Percentiles rank a stretch among this genome's conserved stretches.
Conservation (phyloP, 2,888 invertebrate species). For the Balanococcus diminutus region DNA sequence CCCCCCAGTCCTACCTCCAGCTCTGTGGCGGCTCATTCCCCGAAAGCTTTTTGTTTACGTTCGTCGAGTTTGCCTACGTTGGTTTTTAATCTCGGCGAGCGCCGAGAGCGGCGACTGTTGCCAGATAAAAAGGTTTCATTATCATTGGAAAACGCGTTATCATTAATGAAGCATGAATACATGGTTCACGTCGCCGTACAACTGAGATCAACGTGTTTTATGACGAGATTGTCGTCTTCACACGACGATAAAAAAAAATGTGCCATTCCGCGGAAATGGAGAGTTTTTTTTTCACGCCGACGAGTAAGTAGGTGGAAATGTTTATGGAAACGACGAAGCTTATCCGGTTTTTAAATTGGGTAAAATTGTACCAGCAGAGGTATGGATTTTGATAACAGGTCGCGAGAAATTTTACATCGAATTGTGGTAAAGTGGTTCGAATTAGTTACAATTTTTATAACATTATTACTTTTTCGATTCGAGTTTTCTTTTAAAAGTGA, state of each 20-base stretch:
- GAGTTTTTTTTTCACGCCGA: constrained; percentile 7
- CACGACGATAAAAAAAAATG: background rate
- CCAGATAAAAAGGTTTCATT: constrained; percentile 6
- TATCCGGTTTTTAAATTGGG: constrained; percentile 18
- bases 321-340: background rate
- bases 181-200: background rate
- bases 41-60: constrained; percentile 8
- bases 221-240: background rate
- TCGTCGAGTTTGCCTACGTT: no score
- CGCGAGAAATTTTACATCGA: background rate
- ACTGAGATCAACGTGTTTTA: background rate
- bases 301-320: constrained; percentile 16
- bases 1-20: background rate
- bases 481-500: background rate
- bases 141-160: constrained; percentile 14
- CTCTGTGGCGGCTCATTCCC: background rate
- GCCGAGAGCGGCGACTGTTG: background rate
- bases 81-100: background rate
- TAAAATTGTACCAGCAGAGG: background rate
- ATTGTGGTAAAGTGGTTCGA: background rate
- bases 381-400: background rate
- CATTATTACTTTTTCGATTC: background rate
- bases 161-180: constrained; percentile 19
- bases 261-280: background rate
- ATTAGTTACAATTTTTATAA: background rate